Evolutionary conservation across 2,888 invertebrate species (phyloP).

Genomic region (Rhabditoides inermis): DNA sequence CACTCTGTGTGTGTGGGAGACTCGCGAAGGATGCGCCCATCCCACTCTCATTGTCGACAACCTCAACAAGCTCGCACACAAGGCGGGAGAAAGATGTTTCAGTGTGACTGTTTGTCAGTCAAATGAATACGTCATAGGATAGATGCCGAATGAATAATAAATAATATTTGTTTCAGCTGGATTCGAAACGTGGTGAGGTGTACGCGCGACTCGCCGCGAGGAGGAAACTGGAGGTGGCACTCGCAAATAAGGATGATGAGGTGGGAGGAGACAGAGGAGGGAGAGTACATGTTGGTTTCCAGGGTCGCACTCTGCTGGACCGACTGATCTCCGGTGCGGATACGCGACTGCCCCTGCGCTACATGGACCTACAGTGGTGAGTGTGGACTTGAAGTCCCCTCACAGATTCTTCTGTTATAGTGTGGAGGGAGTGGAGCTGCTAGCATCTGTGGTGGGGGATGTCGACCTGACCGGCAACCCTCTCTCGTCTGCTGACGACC

Average conservation of each 20-base stretch:
- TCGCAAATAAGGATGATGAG: not conserved
- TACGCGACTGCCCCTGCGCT: slow-evolving; percentile 7
- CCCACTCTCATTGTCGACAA: slow-evolving; percentile 14
- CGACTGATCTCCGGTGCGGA: slow-evolving; percentile 1
- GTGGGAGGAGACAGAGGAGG: slow-evolving; percentile 1
- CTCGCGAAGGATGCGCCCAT: slow-evolving; percentile 8
- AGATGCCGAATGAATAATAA: slow-evolving; percentile 1
- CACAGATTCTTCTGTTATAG: slow-evolving; percentile 10
- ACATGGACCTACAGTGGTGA: slow-evolving; percentile 9
- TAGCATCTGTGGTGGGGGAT: slow-evolving; percentile 22
- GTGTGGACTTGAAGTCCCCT: not conserved
- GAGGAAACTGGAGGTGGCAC: no score
- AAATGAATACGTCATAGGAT: no score
- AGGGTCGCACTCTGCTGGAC: slow-evolving; percentile 9
- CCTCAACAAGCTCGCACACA: slow-evolving; percentile 13
- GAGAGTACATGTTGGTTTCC: slow-evolving; percentile 4
- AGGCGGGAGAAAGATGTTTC: no score
- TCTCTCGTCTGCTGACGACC: slow-evolving; percentile 14
- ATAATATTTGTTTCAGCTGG: no score
- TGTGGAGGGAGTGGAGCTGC: slow-evolving; percentile 16
- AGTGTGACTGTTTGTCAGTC: no score
- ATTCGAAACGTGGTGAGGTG: no score
- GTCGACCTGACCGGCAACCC: slow-evolving; percentile 21
- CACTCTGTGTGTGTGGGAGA: slow-evolving; percentile 17
- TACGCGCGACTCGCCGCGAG: no score